Base-by-base conservation (phyloP, 2,888 invertebrate genomes). In the Mythimna ferrago region DNA sequence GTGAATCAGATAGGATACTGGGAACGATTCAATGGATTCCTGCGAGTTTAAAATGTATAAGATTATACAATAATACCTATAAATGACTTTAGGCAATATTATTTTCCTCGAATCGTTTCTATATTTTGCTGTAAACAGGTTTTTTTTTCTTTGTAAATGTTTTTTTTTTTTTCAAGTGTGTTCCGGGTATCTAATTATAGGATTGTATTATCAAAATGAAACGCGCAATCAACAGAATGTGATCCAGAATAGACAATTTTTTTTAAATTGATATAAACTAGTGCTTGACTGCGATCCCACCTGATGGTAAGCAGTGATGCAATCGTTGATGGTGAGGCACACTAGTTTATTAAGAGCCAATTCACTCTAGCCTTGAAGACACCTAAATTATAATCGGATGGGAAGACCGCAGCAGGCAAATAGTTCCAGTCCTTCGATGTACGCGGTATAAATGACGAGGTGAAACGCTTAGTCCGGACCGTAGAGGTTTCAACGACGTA, bases 21-120 rank as follows among this genome's bases (percentile, higher is more conserved):
- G 21, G 5, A 66, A 51, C 54, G 44, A 56, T 69, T 66, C 62
- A 61, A 80, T 69, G 19, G 63, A 66, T 57, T 60, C 16, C 66
- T 58, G 65, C 35, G 71, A 71, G 71, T 48, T 81, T 79, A 21
- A 58, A 77, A 71, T 68, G 79, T 16, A 57, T 41, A 26, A 16
- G 38, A 61, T 60, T 54, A 73, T 41, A 60, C 26, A 57, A 66
- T 16, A 57, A 53, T 21, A 51, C 41, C 14, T 71, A 7, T 1
- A 38, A 58, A 54, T 19, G 32, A 16, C 10, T 78, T 38, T 3
- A 32, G 56, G 74, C 41, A 58, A 4, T 61, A 19, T 48, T 38
- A 48, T 67, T 77, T 68, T 67, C n/a, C 16, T 58, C n/a, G 38
- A 32, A 76, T 76, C 51, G 21, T 75, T 74, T 61, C 6, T 16